These are phyloP conservation scores for Dicrostonyx torquatus DNA, from an alignment of 2,797 vertebrate genomes.

Conservation along the genomic window DNA sequence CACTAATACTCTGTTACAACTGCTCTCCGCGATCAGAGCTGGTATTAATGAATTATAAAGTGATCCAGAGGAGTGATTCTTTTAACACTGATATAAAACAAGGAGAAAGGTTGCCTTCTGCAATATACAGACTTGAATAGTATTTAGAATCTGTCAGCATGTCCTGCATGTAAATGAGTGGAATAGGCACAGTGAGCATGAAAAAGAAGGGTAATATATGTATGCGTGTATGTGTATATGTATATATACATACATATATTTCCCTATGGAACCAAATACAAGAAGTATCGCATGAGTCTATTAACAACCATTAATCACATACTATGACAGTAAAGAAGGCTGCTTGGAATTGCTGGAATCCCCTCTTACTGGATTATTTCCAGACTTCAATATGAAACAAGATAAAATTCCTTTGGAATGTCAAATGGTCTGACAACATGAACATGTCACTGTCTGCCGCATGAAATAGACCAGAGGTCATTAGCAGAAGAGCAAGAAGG, in stretches of 20 bases:
- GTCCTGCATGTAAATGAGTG: background rate
- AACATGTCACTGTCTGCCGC: background rate
- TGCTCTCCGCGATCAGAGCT: background rate
- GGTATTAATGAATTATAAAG: background rate
- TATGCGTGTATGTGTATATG: background rate
- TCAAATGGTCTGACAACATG: background rate
- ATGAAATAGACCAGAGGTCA: slow-evolving; percentile 48
- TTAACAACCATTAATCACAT: background rate
- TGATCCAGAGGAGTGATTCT: background rate
- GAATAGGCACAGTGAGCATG: background rate
- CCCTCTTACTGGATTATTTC: background rate
- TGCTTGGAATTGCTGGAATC: background rate
- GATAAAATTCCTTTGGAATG: slow-evolving; percentile 10
- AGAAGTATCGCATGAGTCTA: background rate
- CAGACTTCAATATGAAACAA: background rate
- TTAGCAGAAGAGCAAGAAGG: background rate
- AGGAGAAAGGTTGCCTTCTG: background rate
- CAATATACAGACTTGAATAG: background rate
- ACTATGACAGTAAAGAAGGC: background rate
- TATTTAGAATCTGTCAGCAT: background rate
- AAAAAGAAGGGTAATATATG: background rate
- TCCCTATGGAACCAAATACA: background rate
- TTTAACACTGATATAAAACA: background rate
- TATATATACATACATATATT: fast-evolving
- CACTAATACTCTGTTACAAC: background rate